Conservation (phyloP, 1,140 invertebrate species). For the Ceratina japonica region DNA sequence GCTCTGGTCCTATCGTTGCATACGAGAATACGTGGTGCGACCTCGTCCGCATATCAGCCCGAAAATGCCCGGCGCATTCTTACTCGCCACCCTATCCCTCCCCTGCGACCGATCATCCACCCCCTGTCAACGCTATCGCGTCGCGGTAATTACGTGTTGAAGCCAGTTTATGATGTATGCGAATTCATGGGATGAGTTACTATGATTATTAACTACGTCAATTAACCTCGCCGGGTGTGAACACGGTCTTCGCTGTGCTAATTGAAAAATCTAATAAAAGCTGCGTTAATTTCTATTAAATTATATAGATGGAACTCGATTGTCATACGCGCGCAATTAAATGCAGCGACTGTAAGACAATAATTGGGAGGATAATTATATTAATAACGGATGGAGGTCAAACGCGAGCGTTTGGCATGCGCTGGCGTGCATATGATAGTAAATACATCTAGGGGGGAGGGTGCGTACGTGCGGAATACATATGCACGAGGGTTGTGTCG, state of each 20-base stretch:
- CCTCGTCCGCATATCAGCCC: not conserved
- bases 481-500: slow-evolving; percentile 27
- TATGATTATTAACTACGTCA: too few relatives aligned
- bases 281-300: too few relatives aligned
- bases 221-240: too few relatives aligned
- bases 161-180: not conserved
- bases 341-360: slow-evolving; percentile 47
- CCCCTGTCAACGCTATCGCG: slow-evolving; percentile 1
- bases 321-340: slow-evolving; percentile 30
- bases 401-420: slow-evolving; percentile 32
- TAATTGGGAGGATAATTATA: slow-evolving; percentile 49
- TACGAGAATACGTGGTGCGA: not conserved
- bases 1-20: slow-evolving; percentile 55
- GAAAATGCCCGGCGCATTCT: slow-evolving; percentile 7
- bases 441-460: slow-evolving; percentile 25
- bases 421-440: slow-evolving; percentile 32
- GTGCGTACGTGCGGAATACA: slow-evolving; percentile 42
- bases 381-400: slow-evolving; percentile 46
- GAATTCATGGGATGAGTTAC: not conserved
- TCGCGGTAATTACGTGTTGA: not conserved
- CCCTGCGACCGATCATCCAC: not conserved
- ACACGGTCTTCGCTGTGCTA: too few relatives aligned
- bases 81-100: not conserved
- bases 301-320: not conserved
- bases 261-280: too few relatives aligned